These are phyloP conservation scores for Dolichopus griseipennis DNA, from an alignment of 2,888 invertebrate genomes.

Conservation along the genomic window DNA sequence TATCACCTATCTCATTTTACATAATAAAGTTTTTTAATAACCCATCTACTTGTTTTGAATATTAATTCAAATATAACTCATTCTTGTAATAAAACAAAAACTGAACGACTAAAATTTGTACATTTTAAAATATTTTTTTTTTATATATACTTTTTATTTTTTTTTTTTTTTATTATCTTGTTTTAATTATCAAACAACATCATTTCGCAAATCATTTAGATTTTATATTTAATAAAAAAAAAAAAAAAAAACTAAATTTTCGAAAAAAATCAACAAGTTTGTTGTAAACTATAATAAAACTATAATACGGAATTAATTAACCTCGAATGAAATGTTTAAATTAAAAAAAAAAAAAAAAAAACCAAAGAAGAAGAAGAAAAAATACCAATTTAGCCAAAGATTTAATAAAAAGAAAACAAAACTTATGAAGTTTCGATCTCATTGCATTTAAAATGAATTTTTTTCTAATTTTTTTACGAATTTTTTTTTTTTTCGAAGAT, in stretches of 20 bases:
- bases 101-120: not conserved
- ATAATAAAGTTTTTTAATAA: not conserved
- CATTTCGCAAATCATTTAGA: not conserved
- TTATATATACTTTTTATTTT: not conserved
- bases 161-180: not conserved
- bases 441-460: not conserved
- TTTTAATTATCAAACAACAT: constrained; percentile 1
- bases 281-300: not conserved
- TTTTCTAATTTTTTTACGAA: not conserved
- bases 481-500: too few relatives aligned
- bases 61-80: too few relatives aligned
- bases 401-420: not conserved
- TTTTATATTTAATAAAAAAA: not conserved
- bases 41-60: not conserved
- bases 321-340: not conserved
- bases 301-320: not conserved
- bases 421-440: not conserved
- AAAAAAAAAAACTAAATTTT: too few relatives aligned
- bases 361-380: not conserved
- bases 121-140: not conserved
- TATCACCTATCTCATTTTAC: not conserved
- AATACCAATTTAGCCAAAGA: not conserved
- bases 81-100: too few relatives aligned
- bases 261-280: not conserved
- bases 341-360: not conserved